phyloP scores from a whole-genome alignment of 2,797 vertebrate species.

The Adelosebastes latens region DNA sequence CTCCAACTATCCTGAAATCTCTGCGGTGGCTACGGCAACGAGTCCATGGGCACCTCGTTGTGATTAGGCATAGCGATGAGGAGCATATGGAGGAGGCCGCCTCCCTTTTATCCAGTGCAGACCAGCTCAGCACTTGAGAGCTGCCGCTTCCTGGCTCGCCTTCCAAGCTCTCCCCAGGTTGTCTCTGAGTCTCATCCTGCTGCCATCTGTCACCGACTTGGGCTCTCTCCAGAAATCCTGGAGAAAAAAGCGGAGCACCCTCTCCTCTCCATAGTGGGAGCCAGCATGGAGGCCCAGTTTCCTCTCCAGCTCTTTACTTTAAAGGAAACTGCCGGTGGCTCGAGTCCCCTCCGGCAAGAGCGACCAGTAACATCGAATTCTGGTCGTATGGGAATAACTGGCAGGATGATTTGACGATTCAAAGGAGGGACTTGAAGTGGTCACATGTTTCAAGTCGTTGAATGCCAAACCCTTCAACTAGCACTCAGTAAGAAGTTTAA shows the following conservation, averaged over 20 bases:
- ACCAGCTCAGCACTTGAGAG: conserved; percentile 79
- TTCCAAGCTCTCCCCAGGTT: conserved; percentile 80
- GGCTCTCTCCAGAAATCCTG: conserved; percentile 77
- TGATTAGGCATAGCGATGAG: conserved; percentile 67
- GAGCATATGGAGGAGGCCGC: conserved; percentile 76
- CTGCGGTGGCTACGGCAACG: conserved; percentile 44
- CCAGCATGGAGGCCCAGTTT: conserved; percentile 69
- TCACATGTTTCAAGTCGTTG: conserved; percentile 20
- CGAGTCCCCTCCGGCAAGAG: conserved; percentile 14
- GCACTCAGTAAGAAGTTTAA: conserved; percentile 3
- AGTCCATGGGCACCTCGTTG: conserved; percentile 57
- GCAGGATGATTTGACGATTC: conserved; percentile 3
- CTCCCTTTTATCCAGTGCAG: conserved; percentile 73
- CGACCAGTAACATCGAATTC: background rate
- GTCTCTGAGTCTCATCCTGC: conserved; percentile 78
- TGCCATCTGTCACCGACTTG: conserved; percentile 83
- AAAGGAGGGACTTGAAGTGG: conserved; percentile 26
- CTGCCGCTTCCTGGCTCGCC: conserved; percentile 74
- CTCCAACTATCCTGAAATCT: conserved; percentile 48
- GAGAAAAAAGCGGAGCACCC: conserved; percentile 40
- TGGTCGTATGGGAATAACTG: conserved; percentile 22
- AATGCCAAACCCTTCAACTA: conserved; percentile 4
- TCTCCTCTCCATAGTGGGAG: conserved; percentile 47
- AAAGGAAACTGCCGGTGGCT: conserved; percentile 46
- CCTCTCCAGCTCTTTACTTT: conserved; percentile 52